Base-by-base conservation (phyloP, 2,888 invertebrate genomes). In the Tetranychus piercei region DNA sequence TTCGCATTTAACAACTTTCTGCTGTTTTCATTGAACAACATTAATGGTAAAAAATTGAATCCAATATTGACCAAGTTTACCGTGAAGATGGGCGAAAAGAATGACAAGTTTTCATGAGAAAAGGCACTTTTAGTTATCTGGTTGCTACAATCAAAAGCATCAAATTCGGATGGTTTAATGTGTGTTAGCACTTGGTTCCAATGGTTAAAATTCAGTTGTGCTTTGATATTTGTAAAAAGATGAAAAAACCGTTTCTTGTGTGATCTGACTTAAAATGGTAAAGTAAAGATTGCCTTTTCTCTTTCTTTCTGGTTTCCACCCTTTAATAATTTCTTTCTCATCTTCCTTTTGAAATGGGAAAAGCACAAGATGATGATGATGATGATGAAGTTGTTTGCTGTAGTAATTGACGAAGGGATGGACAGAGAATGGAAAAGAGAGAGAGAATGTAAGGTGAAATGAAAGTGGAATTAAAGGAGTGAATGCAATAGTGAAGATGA, bases 341-440 rank as follows among this genome's bases (percentile, higher is more conserved):
- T 69, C 11, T 69, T 69, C 11, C 22, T 69, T 22, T 69, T 69
- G 20, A 23, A 23, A 20, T 20, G 34, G 34, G 69, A 23, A 69
- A 23, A 23, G 69, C 69, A 23, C 8, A 23, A 23, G 69, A 23
- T 69, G 69, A 69, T 69, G 9, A 67, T 67, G 67, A 22, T 67
- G 20, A 23, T 20, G 22, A 23, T 20, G 20, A 18, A 66, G 20
- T 66, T 15, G 18, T 66, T 66, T n/a, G 65, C 15, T 65, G 15
- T 65, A 65, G 20, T 20, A 66, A 20, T 66, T 20, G 18, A 66
- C n/a, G 66, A 20, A 66, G 69, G 22, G 34, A 69, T 23, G 34
- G 69, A 69, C 9, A 67, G 11, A 67, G 23, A 67, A n/a, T 18
- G 67, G n/a, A 20, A 67, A n/a, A 67, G 66, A 67, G 67, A 67